Conservation (phyloP, 2,888 invertebrate species). For the Pseudococcus viburni region DNA sequence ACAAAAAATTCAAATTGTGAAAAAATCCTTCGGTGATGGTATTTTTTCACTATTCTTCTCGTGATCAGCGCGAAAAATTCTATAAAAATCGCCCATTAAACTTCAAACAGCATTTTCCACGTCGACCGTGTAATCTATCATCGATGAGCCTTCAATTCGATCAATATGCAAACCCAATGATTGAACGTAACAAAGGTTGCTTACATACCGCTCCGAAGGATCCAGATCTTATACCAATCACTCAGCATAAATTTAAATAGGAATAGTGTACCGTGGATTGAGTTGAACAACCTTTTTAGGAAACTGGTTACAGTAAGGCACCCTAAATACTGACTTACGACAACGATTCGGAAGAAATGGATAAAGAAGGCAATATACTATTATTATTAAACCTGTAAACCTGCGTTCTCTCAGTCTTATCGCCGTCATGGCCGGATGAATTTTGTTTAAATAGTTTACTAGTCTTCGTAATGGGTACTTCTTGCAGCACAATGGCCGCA, state of each 20-base stretch:
- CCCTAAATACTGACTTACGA: background rate
- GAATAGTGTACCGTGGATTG: background rate
- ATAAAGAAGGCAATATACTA: slow-evolving; percentile 58
- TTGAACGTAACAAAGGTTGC: no score
- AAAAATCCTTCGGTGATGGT: no score
- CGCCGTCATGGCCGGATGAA: slow-evolving; percentile 79
- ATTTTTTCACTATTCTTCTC: no score
- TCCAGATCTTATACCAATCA: no score
- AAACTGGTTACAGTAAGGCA: background rate
- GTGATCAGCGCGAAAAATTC: no score
- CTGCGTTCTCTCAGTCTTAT: slow-evolving; percentile 78
- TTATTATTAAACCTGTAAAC: slow-evolving; percentile 71
- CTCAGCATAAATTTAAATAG: background rate
- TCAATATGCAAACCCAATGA: no score
- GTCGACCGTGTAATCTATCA: no score
- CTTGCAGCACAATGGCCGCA: slow-evolving; percentile 58
- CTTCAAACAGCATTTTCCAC: no score
- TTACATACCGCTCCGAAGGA: no score
- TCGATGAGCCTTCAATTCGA: no score
- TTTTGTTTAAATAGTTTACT: slow-evolving; percentile 76
- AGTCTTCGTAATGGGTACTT: slow-evolving; percentile 53
- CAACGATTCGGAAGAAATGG: slow-evolving; percentile 62
- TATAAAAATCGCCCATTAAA: no score
- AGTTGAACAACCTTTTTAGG: background rate
- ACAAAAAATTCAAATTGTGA: no score